Evolutionary conservation across 1,140 invertebrate genomes (phyloP), one percentile per base, ranked within the genome.

Genomic region (Diabrotica undecimpunctata): DNA sequence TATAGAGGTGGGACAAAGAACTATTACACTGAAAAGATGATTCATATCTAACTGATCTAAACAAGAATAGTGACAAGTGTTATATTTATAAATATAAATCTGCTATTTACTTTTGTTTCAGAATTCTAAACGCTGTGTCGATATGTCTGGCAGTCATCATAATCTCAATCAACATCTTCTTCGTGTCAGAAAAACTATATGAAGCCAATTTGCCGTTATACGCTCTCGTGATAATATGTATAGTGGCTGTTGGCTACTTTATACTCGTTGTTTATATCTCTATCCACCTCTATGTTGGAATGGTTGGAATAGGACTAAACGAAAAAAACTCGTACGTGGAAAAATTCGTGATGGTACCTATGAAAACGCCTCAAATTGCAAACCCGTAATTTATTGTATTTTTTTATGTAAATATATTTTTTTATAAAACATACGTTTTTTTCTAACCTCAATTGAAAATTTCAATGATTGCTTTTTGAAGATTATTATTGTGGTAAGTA

Each of bases 101-200:
- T 4, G 25, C 25, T 25, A 25, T 25, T 25, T 25, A 25, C 25
- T 25, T 74, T 72, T 70, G 62, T 81, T 83, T 65, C 76, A 90
- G 88, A 66, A 77, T 79, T 38, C 88, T 85, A 69, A 90, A 88
- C 79, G 79, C 88, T 13, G 74, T 89, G 11, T 80, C 89, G 0
- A 83, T 85, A 51, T 35, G 85, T 0, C 76, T 94, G 14, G 87
- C 89, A 5, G 70, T 85, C 10, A 74, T 88, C 39, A 87, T 95
- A 5, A 90, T 95, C 73, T 77, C 74, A 6, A 93, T 95, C 67
- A 95, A 95, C 75, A 81, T 93, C 60, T 94, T 87, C 74, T 94
- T 95, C 79, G 89, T 94, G 5, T 77, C 83, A 12, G 78, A 80
- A 14, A 88, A 85, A 70, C 83, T 90, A 0, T 70, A 81, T 6